Percentiles rank a stretch among this genome's conserved stretches.
Conservation (phyloP, 2,888 invertebrate species). For the Pterostichus niger region DNA sequence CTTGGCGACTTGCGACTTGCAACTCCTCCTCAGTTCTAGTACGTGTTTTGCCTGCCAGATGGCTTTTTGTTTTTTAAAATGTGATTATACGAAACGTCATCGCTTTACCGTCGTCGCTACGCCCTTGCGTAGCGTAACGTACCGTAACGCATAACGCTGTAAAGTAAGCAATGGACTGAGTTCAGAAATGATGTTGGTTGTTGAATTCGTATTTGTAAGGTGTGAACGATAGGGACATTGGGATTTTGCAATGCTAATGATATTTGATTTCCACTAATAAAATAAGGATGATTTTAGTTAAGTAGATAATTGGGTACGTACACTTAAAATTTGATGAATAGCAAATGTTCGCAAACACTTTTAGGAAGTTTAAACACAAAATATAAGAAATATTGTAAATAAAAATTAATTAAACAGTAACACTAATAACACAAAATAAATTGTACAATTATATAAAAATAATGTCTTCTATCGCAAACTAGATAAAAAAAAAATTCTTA, state of each 20-base stretch:
- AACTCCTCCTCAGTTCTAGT: slow-evolving; percentile 31
- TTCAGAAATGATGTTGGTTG: slow-evolving; percentile 18
- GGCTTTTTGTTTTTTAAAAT: slow-evolving; percentile 62
- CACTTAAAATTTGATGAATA: too few species aligned
- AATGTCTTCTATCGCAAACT: too few species aligned
- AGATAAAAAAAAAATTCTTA: too few species aligned
- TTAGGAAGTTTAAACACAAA: too few species aligned
- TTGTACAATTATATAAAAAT: too few species aligned
- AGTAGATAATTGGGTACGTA: too few species aligned
- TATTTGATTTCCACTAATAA: neutral
- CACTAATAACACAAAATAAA: too few species aligned
- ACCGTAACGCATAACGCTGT: slow-evolving; percentile 8
- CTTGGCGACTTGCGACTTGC: slow-evolving; percentile 71
- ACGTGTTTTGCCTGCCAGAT: slow-evolving; percentile 76
- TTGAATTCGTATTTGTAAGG: neutral
- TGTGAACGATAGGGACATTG: neutral
- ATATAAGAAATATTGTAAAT: too few species aligned
- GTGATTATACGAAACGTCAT: slow-evolving; percentile 64
- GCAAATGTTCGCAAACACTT: too few species aligned
- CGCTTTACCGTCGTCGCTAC: slow-evolving; percentile 35
- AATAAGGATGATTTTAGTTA: neutral
- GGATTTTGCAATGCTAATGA: slow-evolving; percentile 7
- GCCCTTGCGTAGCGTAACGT: slow-evolving; percentile 13
- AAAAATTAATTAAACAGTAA: too few species aligned
- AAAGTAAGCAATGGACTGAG: slow-evolving; percentile 47